Base-by-base conservation (phyloP, 2,113 vertebrate genomes). In the Oplegnathus fasciatus region DNA sequence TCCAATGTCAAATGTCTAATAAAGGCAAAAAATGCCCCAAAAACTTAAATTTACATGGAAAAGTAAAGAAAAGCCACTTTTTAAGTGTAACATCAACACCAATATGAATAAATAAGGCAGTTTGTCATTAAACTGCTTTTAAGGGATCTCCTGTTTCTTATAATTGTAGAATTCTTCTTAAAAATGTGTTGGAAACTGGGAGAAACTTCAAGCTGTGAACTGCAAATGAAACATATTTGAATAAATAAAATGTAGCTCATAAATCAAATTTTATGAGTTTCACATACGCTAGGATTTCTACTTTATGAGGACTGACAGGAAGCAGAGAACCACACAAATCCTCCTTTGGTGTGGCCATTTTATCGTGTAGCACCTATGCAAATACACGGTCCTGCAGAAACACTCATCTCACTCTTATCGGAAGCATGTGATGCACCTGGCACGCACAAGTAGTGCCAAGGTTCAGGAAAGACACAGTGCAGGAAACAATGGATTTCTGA, bases 361-460 rank as follows among this genome's bases (percentile, higher is more conserved):
- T 83, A 85, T 88, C 88, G 48, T 60, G 78, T 6, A 75, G 88
- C 89, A 58, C 85, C 83, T 83, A 93, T 89, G 92, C 91, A 91
- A 93, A 93, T 91, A 90, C 44, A 48, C 69, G 44, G 52, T 42
- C 72, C 37, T 75, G 54, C 48, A 86, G 84, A 88, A 75, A 87
- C 86, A 58, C 83, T 85, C 78, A 20, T 87, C 64, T 72, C 6
- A 37, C 54, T 85, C 90, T 91, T 90, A 93, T 93, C 91, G 77
- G 76, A 40, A 30, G 58, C 78, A 70, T 42, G 86, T 83, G 90
- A 89, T 66, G 61, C 75, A 73, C 75, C 80, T 78, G 86, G 82
- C 83, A 83, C 67, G 1, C 3, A 82, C 20, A 32, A 42, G 48
- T 17, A 13, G 54, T 52, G 61, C 55, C 73, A 75, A 78, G 48